Conservation (phyloP, 2,888 invertebrate species). For the Pheosia gnoma region DNA sequence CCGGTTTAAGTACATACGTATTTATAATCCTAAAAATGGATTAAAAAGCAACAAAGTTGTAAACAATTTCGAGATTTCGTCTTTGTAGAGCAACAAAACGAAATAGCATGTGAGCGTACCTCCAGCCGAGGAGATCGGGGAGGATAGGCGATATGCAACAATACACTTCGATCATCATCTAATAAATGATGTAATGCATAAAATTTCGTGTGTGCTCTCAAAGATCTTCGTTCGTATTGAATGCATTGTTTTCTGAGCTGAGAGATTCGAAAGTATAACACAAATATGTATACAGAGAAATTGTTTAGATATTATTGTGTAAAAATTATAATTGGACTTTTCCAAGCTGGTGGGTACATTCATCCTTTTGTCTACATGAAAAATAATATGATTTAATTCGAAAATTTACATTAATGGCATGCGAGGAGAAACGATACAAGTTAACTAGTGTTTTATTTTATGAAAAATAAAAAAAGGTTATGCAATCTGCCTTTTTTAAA, state of each 20-base stretch:
- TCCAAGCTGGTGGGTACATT: no score
- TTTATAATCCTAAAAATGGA: neutral
- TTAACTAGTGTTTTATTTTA: conserved; percentile 36
- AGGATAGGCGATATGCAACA: neutral
- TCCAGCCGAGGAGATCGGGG: neutral
- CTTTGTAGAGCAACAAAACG: neutral
- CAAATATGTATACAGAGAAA: conserved; percentile 2
- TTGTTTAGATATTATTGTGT: neutral
- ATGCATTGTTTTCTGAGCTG: neutral
- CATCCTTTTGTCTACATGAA: no score
- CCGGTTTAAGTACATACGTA: no score
- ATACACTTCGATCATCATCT: neutral
- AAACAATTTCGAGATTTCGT: neutral
- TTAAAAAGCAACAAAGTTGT: neutral
- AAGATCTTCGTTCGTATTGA: neutral
- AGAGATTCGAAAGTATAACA: neutral
- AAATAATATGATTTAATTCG: no score
- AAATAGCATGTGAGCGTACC: neutral
- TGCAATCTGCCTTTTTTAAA: conserved; percentile 4
- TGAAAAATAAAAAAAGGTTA: conserved; percentile 22
- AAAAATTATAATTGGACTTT: no score
- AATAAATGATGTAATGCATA: conserved; percentile 45
- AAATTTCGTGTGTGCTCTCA: conserved; percentile 49
- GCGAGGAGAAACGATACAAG: conserved; percentile 13
- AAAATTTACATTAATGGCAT: neutral